Conservation (phyloP, 2,113 vertebrate species). For the Eidolon helvum region DNA sequence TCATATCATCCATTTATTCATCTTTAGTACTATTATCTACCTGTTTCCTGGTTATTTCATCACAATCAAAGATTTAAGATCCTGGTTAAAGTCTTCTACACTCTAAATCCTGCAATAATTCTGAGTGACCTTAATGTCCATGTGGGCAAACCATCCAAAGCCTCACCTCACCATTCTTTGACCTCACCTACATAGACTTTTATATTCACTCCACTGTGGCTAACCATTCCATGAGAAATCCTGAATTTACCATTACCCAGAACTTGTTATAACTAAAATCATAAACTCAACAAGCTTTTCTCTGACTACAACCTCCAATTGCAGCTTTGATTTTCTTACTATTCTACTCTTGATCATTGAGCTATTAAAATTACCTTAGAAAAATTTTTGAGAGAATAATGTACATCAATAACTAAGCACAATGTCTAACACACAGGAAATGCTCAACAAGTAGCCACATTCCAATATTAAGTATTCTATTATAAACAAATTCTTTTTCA, state of each 20-base stretch:
- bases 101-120: not conserved
- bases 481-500: not conserved
- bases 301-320: not conserved
- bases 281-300: not conserved
- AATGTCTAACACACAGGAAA: not conserved
- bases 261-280: conserved; percentile 22
- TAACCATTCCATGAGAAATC: not conserved
- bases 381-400: not conserved
- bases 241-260: not conserved
- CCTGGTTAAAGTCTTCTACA: not conserved
- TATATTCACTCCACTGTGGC: not conserved
- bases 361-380: not conserved
- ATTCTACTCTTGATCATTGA: not conserved
- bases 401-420: not conserved
- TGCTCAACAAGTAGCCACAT: not conserved
- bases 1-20: not conserved
- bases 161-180: not conserved
- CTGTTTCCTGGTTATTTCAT: not conserved
- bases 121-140: not conserved
- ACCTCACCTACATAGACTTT: not conserved
- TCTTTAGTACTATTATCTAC: not conserved
- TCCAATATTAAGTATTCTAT: not conserved
- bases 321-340: not conserved
- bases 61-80: not conserved
- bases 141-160: not conserved